Evolutionary conservation across 1,140 invertebrate genomes (phyloP).

Genomic region (Diorhabda carinulata): DNA sequence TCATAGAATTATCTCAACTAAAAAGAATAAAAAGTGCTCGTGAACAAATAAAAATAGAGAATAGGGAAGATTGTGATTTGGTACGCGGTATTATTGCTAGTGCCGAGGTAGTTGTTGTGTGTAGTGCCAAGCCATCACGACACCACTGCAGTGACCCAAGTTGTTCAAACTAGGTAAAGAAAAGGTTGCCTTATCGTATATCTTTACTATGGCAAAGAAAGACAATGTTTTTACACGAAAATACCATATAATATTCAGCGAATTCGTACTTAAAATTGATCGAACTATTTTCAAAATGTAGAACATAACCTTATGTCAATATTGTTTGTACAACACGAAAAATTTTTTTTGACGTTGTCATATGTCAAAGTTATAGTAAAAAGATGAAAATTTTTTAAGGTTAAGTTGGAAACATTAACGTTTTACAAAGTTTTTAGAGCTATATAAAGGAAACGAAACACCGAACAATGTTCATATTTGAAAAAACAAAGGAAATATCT

Average conservation of each 20-base stretch:
- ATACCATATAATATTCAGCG: not conserved
- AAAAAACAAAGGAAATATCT: too few relatives aligned
- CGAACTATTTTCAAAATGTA: too few relatives aligned
- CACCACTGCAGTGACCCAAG: conserved; percentile 32
- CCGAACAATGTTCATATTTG: too few relatives aligned
- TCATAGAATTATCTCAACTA: conserved; percentile 7
- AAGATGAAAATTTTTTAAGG: too few relatives aligned
- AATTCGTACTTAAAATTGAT: not conserved
- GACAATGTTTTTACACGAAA: conserved; percentile 2
- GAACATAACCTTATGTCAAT: too few relatives aligned
- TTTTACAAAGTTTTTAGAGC: too few relatives aligned
- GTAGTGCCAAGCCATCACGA: conserved; percentile 37
- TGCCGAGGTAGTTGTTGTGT: conserved; percentile 41
- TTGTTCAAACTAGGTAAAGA: not conserved
- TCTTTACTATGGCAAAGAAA: conserved; percentile 10
- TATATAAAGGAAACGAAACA: too few relatives aligned
- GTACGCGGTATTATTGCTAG: conserved; percentile 19
- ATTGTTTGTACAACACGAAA: too few relatives aligned
- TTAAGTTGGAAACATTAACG: too few relatives aligned
- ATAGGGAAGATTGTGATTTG: not conserved
- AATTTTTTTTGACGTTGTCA: too few relatives aligned
- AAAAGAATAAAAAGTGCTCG: conserved; percentile 11
- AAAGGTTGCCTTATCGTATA: not conserved
- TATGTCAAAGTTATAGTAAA: too few relatives aligned
- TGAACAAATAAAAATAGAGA: conserved; percentile 6